phyloP scores from a whole-genome alignment of 2,888 invertebrate genomes.

The Drosophila bunnanda region DNA sequence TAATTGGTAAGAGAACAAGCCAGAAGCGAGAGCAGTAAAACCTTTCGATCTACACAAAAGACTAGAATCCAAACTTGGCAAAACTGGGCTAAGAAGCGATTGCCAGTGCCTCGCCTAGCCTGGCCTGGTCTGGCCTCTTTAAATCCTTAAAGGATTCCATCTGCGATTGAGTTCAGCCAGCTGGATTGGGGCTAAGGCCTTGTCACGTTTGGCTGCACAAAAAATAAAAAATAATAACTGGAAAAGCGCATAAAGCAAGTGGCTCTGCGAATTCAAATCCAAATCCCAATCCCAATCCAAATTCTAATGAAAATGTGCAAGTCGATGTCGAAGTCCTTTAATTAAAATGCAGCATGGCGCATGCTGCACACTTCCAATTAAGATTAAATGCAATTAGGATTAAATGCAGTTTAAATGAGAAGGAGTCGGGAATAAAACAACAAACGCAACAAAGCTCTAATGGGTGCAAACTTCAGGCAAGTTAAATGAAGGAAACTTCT shows the following conservation, averaged over 20 bases:
- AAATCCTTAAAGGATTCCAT: conserved; percentile 37
- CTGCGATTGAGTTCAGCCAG: conserved; percentile 36
- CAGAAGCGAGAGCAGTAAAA: too few species aligned
- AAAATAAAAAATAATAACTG: neutral
- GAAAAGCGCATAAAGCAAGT: conserved; percentile 3
- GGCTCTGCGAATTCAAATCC: neutral
- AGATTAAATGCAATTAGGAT: conserved; percentile 29
- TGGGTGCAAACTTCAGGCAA: neutral
- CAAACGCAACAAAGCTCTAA: neutral
- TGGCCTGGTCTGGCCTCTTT: conserved; percentile 9
- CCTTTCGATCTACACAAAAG: conserved; percentile 5
- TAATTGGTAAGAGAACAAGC: conserved; percentile 10
- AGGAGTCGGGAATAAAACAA: neutral
- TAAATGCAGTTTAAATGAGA: conserved; percentile 17
- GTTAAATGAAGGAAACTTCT: conserved; percentile 6
- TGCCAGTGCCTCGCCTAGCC: neutral
- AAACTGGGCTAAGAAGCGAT: conserved; percentile 33
- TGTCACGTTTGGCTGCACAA: conserved; percentile 39
- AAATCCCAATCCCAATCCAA: conserved; percentile 3
- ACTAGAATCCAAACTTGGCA: conserved; percentile 11
- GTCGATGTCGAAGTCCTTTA: conserved; percentile 32
- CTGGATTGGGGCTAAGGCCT: conserved; percentile 45
- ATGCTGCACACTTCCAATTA: conserved; percentile 33
- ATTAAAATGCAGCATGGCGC: conserved; percentile 34
- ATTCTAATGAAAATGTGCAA: conserved; percentile 41